Evolutionary conservation across 2,888 invertebrate species (phyloP).

Genomic region (Drosophila anomalata): DNA sequence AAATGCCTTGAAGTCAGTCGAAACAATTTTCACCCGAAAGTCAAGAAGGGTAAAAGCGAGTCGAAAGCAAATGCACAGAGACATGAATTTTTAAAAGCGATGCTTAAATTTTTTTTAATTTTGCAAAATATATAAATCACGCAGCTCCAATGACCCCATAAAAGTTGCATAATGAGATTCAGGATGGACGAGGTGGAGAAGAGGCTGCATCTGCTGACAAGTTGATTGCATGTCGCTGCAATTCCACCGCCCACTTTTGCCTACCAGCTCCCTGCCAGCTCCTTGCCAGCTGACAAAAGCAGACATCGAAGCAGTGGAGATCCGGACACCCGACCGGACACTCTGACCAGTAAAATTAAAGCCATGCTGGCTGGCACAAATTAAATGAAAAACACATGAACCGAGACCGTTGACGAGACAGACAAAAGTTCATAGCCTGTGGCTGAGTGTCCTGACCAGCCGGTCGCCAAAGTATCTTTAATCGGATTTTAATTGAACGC

Average conservation of each 20-base stretch:
- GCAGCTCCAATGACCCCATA: conserved; percentile 60
- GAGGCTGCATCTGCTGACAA: conserved; percentile 53
- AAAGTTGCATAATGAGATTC: conserved; percentile 65
- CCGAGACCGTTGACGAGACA: not conserved
- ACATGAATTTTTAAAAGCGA: conserved; percentile 38
- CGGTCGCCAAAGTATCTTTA: conserved; percentile 28
- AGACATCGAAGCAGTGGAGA: conserved; percentile 42
- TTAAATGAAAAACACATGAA: conserved; percentile 27
- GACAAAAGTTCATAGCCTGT: conserved; percentile 18
- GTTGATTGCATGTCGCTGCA: conserved; percentile 61
- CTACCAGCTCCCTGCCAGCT: not conserved
- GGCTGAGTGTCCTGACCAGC: conserved; percentile 24
- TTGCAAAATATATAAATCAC: conserved; percentile 62
- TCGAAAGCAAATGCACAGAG: not conserved
- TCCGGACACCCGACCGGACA: conserved; percentile 21
- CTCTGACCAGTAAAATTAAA: conserved; percentile 30
- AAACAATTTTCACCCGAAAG: not conserved
- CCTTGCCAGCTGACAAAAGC: conserved; percentile 45
- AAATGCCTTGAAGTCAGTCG: not conserved
- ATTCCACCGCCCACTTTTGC: conserved; percentile 17
- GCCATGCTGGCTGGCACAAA: conserved; percentile 22
- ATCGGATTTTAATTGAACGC: conserved; percentile 28
- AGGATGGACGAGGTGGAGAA: conserved; percentile 5
- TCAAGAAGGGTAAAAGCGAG: conserved; percentile 10
- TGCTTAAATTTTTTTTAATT: conserved; percentile 57